phyloP scores from a whole-genome alignment of 2,113 vertebrate species.

The Pterocles gutturalis region DNA sequence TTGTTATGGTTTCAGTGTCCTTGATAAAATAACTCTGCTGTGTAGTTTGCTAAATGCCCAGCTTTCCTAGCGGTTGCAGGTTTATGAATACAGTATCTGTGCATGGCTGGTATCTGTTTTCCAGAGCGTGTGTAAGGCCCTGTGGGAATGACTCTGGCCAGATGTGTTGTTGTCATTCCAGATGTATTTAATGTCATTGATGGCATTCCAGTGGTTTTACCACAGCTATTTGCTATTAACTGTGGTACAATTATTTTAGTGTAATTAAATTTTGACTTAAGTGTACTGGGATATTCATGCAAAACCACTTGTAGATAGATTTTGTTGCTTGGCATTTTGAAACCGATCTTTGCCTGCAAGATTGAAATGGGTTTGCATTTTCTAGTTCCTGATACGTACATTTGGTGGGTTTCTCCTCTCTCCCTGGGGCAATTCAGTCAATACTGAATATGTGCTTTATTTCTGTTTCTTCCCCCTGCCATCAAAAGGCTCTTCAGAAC shows the following conservation, averaged over 20 bases:
- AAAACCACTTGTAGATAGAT: background rate
- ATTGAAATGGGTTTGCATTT: background rate
- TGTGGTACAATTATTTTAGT: too few relatives aligned
- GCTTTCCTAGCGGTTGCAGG: background rate
- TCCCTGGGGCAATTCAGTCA: fast-evolving
- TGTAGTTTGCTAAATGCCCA: background rate
- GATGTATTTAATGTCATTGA: too few relatives aligned
- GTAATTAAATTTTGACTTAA: background rate
- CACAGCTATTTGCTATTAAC: background rate
- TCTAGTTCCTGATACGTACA: background rate
- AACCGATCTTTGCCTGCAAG: background rate
- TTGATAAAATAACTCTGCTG: background rate
- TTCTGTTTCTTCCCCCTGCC: background rate
- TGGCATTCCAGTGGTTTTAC: background rate
- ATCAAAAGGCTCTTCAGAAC: background rate
- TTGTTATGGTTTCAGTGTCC: background rate
- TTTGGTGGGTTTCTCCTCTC: background rate
- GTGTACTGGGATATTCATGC: background rate
- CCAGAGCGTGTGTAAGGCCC: too few relatives aligned
- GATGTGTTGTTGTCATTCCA: too few relatives aligned
- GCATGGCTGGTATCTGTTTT: background rate
- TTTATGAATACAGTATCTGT: background rate
- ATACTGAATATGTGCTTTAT: background rate
- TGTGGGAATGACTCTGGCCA: fast-evolving
- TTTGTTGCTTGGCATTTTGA: background rate